These are phyloP conservation scores for Chorisops tibialis DNA, from an alignment of 2,888 invertebrate species.

Conservation along the genomic window DNA sequence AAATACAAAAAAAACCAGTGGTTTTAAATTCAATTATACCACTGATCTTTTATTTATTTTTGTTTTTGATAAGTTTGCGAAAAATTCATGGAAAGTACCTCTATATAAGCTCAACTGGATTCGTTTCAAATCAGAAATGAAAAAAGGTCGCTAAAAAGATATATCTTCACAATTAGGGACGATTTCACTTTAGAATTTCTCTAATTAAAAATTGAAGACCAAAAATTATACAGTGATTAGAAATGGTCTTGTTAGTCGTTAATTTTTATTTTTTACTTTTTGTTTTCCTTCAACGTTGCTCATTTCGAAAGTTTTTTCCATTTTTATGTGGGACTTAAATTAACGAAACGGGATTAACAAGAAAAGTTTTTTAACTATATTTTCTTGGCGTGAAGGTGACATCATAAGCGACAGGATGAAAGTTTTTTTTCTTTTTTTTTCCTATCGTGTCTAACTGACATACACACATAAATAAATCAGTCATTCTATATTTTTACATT, in stretches of 20 bases:
- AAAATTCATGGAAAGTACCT: too few species aligned
- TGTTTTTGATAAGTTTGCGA: background rate
- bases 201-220: slow-evolving; percentile 1
- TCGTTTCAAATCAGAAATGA: background rate
- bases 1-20: too few species aligned
- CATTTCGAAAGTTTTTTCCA: slow-evolving; percentile 5
- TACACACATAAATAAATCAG: too few species aligned
- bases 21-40: too few species aligned
- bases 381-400: slow-evolving; percentile 18
- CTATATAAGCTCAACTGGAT: too few species aligned
- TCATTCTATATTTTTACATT: too few species aligned
- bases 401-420: background rate
- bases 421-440: too few species aligned
- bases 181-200: too few species aligned
- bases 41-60: background rate
- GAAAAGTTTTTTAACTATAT: slow-evolving; percentile 20
- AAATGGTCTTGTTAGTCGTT: background rate
- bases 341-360: slow-evolving; percentile 15
- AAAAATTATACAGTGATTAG: background rate
- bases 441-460: too few species aligned
- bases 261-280: background rate
- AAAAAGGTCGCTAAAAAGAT: background rate
- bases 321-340: background rate
- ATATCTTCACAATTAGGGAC: too few species aligned
- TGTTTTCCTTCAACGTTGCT: background rate